Evolutionary conservation across 2,888 invertebrate species (phyloP).

Genomic region (Gnatocerus cornutus): DNA sequence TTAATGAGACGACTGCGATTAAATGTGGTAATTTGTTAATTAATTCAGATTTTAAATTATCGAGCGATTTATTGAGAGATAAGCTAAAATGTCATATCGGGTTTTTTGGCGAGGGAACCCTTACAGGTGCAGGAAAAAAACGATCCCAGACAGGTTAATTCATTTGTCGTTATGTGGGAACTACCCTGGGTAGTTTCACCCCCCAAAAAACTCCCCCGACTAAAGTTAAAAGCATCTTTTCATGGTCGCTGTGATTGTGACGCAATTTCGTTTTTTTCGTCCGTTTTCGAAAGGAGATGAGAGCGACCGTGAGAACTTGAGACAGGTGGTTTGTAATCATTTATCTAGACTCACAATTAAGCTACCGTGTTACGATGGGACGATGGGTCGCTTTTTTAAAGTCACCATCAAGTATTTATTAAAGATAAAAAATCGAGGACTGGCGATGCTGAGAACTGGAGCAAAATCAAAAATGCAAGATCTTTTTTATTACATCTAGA

Average conservation of each 20-base stretch:
- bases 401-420: constrained; percentile 27
- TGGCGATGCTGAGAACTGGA: too few relatives aligned
- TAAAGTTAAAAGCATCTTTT: constrained; percentile 32
- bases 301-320: constrained; percentile 67
- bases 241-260: constrained; percentile 39
- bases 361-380: constrained; percentile 67
- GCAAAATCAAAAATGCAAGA: neutral
- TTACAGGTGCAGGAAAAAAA: constrained; percentile 57
- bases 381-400: constrained; percentile 37
- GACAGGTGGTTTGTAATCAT: constrained; percentile 68
- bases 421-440: constrained; percentile 18
- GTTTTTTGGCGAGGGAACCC: neutral
- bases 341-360: constrained; percentile 67
- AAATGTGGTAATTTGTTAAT: constrained; percentile 65
- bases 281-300: constrained; percentile 53
- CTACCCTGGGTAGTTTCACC: constrained; percentile 46
- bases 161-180: constrained; percentile 67
- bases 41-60: constrained; percentile 58
- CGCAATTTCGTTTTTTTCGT: constrained; percentile 53
- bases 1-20: constrained; percentile 63
- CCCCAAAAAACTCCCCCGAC: constrained; percentile 55
- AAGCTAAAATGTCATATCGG: constrained; percentile 1
- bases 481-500: too few relatives aligned
- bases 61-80: constrained; percentile 26
- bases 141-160: constrained; percentile 64